Percentiles rank a stretch among this genome's conserved stretches.
Evolutionary conservation across 1,140 invertebrate genomes (phyloP).

Genomic region (Tyrophagus putrescentiae): DNA sequence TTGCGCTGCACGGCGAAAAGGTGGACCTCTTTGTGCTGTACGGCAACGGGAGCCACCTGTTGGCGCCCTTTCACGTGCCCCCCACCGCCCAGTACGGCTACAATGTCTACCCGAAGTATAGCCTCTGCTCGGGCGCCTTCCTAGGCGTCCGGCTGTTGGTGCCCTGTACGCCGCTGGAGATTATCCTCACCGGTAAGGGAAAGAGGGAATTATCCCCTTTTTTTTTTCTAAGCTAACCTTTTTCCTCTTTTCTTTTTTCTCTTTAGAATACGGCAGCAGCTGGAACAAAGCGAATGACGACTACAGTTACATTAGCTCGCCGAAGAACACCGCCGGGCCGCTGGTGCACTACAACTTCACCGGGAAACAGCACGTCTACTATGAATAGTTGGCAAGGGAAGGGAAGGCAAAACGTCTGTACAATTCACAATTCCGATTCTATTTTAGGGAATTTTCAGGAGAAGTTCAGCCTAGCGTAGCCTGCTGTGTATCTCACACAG

Average conservation of each 20-base stretch:
- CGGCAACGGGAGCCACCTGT: not conserved
- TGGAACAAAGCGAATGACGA: slow-evolving; percentile 38
- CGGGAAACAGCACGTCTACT: too few relatives aligned
- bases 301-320: slow-evolving; percentile 40
- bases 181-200: slow-evolving; percentile 40
- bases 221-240: too few relatives aligned
- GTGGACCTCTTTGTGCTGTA: slow-evolving; percentile 3
- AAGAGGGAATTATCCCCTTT: too few relatives aligned
- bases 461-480: too few relatives aligned
- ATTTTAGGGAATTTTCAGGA: too few relatives aligned
- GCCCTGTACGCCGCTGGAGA: slow-evolving; percentile 39
- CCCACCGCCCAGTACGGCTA: slow-evolving; percentile 29
- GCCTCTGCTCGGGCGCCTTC: slow-evolving; percentile 42
- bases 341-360: too few relatives aligned
- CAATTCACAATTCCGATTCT: too few relatives aligned
- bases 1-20: slow-evolving; percentile 4
- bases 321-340: too few relatives aligned
- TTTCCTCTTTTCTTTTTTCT: too few relatives aligned
- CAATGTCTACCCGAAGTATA: slow-evolving; percentile 41
- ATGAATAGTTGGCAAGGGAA: too few relatives aligned
- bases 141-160: slow-evolving; percentile 39
- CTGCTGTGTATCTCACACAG: too few relatives aligned
- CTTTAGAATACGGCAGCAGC: slow-evolving; percentile 40
- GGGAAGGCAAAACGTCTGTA: too few relatives aligned
- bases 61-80: not conserved